Evolutionary conservation across 2,797 vertebrate species (phyloP).

Genomic region (Protonibea diacanthus): DNA sequence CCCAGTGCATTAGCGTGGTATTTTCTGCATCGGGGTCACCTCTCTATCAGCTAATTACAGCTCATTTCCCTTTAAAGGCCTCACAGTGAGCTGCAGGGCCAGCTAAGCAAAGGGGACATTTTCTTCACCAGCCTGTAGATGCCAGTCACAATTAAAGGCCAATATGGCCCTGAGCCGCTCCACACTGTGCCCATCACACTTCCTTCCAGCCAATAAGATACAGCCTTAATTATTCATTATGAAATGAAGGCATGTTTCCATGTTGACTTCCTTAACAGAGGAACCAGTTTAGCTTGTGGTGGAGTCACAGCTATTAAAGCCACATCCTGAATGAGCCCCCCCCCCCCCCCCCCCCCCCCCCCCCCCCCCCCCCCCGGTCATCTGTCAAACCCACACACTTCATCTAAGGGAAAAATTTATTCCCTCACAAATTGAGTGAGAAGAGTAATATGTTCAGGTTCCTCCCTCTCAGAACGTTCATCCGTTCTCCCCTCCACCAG

Average conservation of each 20-base stretch:
- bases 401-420: constrained; percentile 48
- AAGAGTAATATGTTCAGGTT: constrained; percentile 47
- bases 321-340: constrained; percentile 27
- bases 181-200: constrained; percentile 56
- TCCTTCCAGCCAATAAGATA: constrained; percentile 54
- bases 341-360: too few species aligned
- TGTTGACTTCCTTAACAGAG: constrained; percentile 60
- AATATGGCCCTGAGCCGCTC: constrained; percentile 57
- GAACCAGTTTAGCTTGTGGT: constrained; percentile 42
- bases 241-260: constrained; percentile 55
- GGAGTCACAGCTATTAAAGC: constrained; percentile 34
- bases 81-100: constrained; percentile 50
- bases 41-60: constrained; percentile 78
- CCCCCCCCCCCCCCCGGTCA: too few species aligned
- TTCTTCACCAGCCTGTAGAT: constrained; percentile 64
- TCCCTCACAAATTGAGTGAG: constrained; percentile 47
- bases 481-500: constrained; percentile 18
- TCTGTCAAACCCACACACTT: constrained; percentile 47
- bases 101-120: constrained; percentile 62
- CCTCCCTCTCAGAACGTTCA: constrained; percentile 23
- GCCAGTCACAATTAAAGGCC: constrained; percentile 81
- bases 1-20: constrained; percentile 39
- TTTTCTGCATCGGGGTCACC: constrained; percentile 62
- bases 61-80: constrained; percentile 69
- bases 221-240: constrained; percentile 64